Conservation (phyloP, 2,113 vertebrate species). For the Caranx melampygus region DNA sequence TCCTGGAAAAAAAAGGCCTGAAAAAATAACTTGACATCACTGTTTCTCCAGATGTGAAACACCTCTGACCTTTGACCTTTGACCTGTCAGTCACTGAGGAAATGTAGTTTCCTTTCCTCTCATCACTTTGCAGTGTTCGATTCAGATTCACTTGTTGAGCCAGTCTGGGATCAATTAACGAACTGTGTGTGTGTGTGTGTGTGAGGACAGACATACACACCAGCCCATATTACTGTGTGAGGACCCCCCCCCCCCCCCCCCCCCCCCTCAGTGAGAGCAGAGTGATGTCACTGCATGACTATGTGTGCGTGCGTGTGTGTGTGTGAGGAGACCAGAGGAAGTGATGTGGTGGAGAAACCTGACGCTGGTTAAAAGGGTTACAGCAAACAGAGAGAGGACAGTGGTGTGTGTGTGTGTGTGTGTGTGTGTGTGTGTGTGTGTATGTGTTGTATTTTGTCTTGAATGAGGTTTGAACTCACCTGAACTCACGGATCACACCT, state of each 20-base stretch:
- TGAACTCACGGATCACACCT: too few relatives aligned
- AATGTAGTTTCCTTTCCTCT: background rate
- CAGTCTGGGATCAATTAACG: constrained; percentile 57
- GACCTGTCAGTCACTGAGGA: background rate
- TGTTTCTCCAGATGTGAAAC: constrained; percentile 1
- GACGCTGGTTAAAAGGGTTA: background rate
- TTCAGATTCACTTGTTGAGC: constrained; percentile 9
- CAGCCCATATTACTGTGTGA: constrained; percentile 17
- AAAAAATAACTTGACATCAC: too few relatives aligned
- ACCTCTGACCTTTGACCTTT: constrained; percentile 1
- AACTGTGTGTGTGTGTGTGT: too few relatives aligned
- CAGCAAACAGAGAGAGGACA: constrained; percentile 23
- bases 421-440: too few relatives aligned
- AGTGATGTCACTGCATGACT: constrained; percentile 67
- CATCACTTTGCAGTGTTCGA: background rate
- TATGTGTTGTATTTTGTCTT: too few relatives aligned
- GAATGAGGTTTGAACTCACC: too few relatives aligned
- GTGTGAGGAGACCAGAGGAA: constrained; percentile 43
- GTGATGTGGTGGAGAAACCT: constrained; percentile 42
- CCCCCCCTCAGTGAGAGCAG: constrained; percentile 30
- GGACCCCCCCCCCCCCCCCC: too few relatives aligned
- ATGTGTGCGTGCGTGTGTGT: constrained; percentile 40
- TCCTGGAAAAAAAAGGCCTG: too few relatives aligned
- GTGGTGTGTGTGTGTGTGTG: background rate
- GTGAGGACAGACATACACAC: background rate